phyloP scores from a whole-genome alignment of 2,113 vertebrate species.

The Perca flavescens region DNA sequence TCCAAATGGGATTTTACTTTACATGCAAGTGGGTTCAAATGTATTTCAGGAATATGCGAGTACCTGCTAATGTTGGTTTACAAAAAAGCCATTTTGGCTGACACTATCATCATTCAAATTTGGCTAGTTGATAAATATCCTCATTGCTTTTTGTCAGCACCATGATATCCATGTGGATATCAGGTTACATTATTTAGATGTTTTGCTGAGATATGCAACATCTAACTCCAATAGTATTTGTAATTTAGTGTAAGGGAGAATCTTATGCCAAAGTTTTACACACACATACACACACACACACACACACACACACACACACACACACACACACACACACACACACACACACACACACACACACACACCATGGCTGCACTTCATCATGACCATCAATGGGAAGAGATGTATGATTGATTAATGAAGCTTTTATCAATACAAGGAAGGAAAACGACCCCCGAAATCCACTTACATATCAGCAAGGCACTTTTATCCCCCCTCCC shows the following conservation, averaged over 20 bases:
- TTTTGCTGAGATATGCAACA: conserved; percentile 43
- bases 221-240: conserved; percentile 10
- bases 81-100: conserved; percentile 6
- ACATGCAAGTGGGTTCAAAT: not conserved
- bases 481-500: conserved; percentile 66
- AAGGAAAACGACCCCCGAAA: conserved; percentile 63
- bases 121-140: conserved; percentile 32
- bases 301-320: not conserved
- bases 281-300: too few species aligned
- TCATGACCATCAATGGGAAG: conserved; percentile 41
- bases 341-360: not conserved
- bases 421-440: conserved; percentile 69
- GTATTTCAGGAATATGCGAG: conserved; percentile 4
- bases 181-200: conserved; percentile 14
- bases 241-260: conserved; percentile 21
- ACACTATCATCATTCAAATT: conserved; percentile 19
- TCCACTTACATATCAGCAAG: conserved; percentile 69
- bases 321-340: not conserved
- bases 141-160: conserved; percentile 16
- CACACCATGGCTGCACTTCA: conserved; percentile 24
- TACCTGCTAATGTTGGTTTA: conserved; percentile 21
- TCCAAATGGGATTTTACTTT: conserved; percentile 1
- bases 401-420: conserved; percentile 71
- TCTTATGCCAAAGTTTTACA: conserved; percentile 7
- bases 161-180: conserved; percentile 26